These are phyloP conservation scores for Phymatocera aterrima DNA, from an alignment of 2,888 invertebrate genomes.

Conservation along the genomic window DNA sequence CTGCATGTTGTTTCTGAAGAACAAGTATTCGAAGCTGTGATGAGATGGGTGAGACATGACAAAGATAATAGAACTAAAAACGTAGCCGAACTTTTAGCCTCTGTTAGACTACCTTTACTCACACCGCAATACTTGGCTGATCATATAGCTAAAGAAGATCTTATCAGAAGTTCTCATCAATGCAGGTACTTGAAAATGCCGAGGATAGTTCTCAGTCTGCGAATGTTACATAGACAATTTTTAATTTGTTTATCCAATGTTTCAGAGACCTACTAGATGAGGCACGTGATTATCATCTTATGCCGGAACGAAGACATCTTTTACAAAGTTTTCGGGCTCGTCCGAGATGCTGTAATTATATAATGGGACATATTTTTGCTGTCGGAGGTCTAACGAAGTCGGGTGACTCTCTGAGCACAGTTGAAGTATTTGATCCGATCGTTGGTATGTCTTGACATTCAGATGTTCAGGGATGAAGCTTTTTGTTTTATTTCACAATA, in stretches of 20 bases:
- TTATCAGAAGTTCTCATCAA: slow-evolving; percentile 85
- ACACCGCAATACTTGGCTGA: slow-evolving; percentile 90
- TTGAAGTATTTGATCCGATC: slow-evolving; percentile 88
- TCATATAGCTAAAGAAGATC: slow-evolving; percentile 86
- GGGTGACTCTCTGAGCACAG: slow-evolving; percentile 89
- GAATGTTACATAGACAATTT: background rate
- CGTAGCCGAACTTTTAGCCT: slow-evolving; percentile 84
- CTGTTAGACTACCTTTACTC: slow-evolving; percentile 87
- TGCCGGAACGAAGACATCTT: slow-evolving; percentile 88
- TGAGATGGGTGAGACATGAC: slow-evolving; percentile 87
- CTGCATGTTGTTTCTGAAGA: slow-evolving; percentile 86
- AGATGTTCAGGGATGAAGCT: too few relatives aligned
- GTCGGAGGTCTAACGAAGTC: slow-evolving; percentile 91
- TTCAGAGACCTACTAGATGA: slow-evolving; percentile 88
- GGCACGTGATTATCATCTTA: slow-evolving; percentile 90
- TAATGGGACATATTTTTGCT: slow-evolving; percentile 89
- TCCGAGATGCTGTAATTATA: slow-evolving; percentile 84
- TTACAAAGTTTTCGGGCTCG: slow-evolving; percentile 86
- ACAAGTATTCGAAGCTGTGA: slow-evolving; percentile 89
- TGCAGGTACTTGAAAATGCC: slow-evolving; percentile 80
- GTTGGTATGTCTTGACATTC: slow-evolving; percentile 70
- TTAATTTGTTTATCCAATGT: slow-evolving; percentile 49
- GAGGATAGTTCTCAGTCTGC: background rate
- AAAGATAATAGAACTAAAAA: slow-evolving; percentile 77
- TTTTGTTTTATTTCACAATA: too few relatives aligned